Evolutionary conservation across 1,140 invertebrate genomes (phyloP).

Genomic region (Leptopilina boulardi): DNA sequence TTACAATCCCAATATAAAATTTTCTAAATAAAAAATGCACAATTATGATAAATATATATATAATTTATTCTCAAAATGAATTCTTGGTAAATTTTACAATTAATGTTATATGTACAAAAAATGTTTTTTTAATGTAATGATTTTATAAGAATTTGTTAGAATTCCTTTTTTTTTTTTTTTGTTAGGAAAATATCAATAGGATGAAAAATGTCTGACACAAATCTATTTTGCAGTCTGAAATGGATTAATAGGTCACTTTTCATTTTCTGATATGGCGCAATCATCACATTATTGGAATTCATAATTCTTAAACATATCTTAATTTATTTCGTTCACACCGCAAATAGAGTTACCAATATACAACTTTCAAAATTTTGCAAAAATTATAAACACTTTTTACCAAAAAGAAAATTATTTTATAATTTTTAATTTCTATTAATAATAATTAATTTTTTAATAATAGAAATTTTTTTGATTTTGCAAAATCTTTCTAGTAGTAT

Average conservation of each 20-base stretch:
- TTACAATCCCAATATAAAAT: slow-evolving; percentile 38
- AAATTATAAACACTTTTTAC: background rate
- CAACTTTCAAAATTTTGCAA: background rate
- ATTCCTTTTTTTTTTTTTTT: slow-evolving; percentile 65
- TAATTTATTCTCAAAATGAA: slow-evolving; percentile 73
- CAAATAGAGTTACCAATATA: background rate
- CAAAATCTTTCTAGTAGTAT: background rate
- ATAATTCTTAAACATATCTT: slow-evolving; percentile 36
- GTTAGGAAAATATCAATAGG: slow-evolving; percentile 53
- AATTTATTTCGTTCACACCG: slow-evolving; percentile 1
- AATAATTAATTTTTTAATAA: background rate
- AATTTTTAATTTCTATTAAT: no score
- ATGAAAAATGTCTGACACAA: slow-evolving; percentile 1
- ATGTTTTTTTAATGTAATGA: slow-evolving; percentile 70
- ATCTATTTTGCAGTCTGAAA: background rate
- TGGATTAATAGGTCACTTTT: slow-evolving; percentile 48
- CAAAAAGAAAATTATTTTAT: no score
- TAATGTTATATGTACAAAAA: slow-evolving; percentile 73
- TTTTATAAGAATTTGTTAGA: slow-evolving; percentile 69
- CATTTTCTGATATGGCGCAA: slow-evolving; percentile 43
- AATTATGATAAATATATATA: slow-evolving; percentile 72
- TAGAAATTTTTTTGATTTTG: background rate
- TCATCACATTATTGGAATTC: slow-evolving; percentile 58
- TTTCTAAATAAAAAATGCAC: background rate
- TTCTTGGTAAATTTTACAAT: slow-evolving; percentile 66